Evolutionary conservation across 2,113 vertebrate genomes (phyloP), one percentile per base, ranked within the genome.

Genomic region (Cottus gobio): DNA sequence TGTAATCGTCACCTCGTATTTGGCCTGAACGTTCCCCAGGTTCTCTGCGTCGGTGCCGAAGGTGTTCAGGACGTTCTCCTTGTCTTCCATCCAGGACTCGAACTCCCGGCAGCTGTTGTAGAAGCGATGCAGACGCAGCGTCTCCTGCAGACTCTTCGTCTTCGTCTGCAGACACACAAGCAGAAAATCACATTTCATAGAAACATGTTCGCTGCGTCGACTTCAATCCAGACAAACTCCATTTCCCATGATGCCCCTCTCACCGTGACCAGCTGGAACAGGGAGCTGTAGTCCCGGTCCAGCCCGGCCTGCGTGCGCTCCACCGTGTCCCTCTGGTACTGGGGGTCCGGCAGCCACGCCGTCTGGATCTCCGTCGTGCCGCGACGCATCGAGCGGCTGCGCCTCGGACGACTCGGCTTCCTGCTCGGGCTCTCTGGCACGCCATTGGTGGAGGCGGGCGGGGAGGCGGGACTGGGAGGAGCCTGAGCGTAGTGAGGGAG

Each of bases 1-100:
- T 7, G 3, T 9, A 3, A 0, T 15, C 54, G 2, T 57, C 87
- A 97, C 97, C 96, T 98, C 93, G 5, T 95, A 97, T 86, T 96
- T 96, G 85, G 95, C 94, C 86, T 96, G 96, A 28, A 91, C 78
- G 42, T 84, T 91, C 0, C 94, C 96, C 70, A 96, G 87, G 83
- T 95, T 92, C 58, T 95, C 91, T 0, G 92, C 66, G 15, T 93
- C 91, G 46, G 95, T 93, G 71, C 89, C 95, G 84, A 97, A 93
- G 10, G 90, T 92, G 58, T 84, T 90, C 58, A 97, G 94, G 81
- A 96, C 76, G 1, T 92, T 95, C 37, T 95, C 95, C 86, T 97
- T 97, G 79, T 97, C 95, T 52, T 94, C 94, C 93, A 98, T 95
- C 97, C 97, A 97, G 0, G 95, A 96, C 80, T 94, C 96, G 83